phyloP scores from a whole-genome alignment of 2,888 invertebrate genomes.

The Sylvicola cinctus region DNA sequence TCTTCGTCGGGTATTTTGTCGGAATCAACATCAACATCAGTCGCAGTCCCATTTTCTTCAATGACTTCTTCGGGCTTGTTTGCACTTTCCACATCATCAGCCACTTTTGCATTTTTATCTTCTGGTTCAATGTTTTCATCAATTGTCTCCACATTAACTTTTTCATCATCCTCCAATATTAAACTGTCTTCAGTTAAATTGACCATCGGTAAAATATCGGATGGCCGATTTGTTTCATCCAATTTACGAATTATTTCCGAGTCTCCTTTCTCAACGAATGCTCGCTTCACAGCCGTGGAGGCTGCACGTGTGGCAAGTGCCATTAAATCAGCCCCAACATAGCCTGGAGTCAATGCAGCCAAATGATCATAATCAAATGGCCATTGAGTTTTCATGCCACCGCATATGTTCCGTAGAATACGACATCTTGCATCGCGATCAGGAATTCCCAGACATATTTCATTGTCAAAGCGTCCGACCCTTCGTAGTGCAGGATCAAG shows the following conservation, averaged over 20 bases:
- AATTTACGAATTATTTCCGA: no score
- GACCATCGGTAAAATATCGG: conserved; percentile 5
- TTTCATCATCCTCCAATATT: conserved; percentile 3
- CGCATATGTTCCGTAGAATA: conserved; percentile 53
- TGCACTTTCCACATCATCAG: conserved; percentile 9
- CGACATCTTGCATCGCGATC: conserved; percentile 60
- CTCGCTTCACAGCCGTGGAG: conserved; percentile 60
- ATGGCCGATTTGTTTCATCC: no score
- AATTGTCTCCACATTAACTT: not conserved
- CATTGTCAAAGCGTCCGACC: conserved; percentile 84
- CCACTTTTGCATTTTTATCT: conserved; percentile 9
- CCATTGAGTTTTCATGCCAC: conserved; percentile 41
- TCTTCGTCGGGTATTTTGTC: conserved; percentile 6
- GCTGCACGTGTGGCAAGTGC: conserved; percentile 75
- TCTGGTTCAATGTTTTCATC: conserved; percentile 9
- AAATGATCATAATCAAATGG: conserved; percentile 51
- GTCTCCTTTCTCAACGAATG: conserved; percentile 6
- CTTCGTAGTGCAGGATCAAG: conserved; percentile 82
- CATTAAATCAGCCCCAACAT: conserved; percentile 85
- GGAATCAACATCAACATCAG: conserved; percentile 6
- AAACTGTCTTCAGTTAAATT: conserved; percentile 3
- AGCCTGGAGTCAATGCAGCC: conserved; percentile 81
- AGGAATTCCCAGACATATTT: conserved; percentile 86
- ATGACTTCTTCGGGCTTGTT: conserved; percentile 6
- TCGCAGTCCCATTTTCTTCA: conserved; percentile 8